Evolutionary conservation across 2,888 invertebrate species (phyloP).

Genomic region (Hydraecia micacea): DNA sequence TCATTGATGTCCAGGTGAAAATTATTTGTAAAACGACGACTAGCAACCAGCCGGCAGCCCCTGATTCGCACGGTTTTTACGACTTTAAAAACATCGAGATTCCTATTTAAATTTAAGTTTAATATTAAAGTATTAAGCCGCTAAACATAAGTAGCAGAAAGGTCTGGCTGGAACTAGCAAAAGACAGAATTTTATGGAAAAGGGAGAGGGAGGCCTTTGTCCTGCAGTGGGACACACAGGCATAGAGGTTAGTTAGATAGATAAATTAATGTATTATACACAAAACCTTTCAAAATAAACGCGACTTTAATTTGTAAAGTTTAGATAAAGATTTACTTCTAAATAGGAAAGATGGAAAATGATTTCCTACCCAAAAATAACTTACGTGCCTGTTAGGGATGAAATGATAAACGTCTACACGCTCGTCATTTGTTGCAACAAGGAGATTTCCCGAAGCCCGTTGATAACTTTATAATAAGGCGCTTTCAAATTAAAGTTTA

Average conservation of each 20-base stretch:
- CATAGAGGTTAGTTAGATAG: too few relatives aligned
- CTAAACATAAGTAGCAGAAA: too few relatives aligned
- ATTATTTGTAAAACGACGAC: neutral
- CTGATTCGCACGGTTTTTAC: neutral
- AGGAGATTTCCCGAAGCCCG: neutral
- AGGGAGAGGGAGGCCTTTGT: too few relatives aligned
- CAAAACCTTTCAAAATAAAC: neutral
- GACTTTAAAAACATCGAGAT: neutral
- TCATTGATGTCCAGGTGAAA: conserved; percentile 95
- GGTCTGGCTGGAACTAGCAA: too few relatives aligned
- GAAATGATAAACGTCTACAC: neutral
- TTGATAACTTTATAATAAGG: neutral
- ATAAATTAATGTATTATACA: too few relatives aligned
- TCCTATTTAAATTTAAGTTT: neutral
- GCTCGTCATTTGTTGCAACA: neutral
- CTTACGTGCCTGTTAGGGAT: neutral
- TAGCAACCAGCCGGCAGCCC: neutral
- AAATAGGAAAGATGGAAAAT: neutral
- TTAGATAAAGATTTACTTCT: neutral
- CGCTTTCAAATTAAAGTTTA: neutral
- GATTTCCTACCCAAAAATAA: neutral
- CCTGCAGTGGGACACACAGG: too few relatives aligned
- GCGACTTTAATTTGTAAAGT: neutral
- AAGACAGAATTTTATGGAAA: too few relatives aligned
- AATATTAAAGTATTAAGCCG: too few relatives aligned